Evolutionary conservation across 2,113 vertebrate genomes (phyloP).

Genomic region (Stigmatopora argus): DNA sequence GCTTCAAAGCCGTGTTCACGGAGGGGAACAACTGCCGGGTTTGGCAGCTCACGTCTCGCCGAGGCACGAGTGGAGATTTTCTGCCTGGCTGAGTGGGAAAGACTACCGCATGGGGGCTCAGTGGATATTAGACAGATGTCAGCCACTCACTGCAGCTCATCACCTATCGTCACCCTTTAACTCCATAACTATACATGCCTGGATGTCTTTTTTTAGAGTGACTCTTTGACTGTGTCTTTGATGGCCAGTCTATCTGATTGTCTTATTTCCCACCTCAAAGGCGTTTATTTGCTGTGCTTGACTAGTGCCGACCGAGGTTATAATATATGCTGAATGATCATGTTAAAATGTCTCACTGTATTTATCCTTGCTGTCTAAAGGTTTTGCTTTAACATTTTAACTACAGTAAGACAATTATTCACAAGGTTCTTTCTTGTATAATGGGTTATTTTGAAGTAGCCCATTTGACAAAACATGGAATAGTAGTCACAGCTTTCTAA

Average conservation of each 20-base stretch:
- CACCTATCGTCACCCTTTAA: slow-evolving; percentile 17
- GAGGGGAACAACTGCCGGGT: slow-evolving; percentile 24
- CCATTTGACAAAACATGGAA: no score
- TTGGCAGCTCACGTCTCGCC: slow-evolving; percentile 37
- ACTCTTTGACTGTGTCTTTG: slow-evolving; percentile 1
- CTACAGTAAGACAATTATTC: no score
- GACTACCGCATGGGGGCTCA: slow-evolving; percentile 42
- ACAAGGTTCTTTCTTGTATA: no score
- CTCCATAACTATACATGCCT: slow-evolving; percentile 9
- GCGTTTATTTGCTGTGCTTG: no score
- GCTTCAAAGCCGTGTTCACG: slow-evolving; percentile 38
- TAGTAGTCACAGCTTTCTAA: no score
- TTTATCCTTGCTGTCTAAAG: no score
- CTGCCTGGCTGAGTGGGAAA: slow-evolving; percentile 32
- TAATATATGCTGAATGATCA: no score
- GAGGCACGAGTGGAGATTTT: slow-evolving; percentile 46
- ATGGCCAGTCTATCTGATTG: background rate
- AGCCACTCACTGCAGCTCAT: slow-evolving; percentile 42
- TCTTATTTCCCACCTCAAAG: no score
- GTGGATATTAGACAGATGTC: slow-evolving; percentile 34
- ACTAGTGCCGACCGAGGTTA: no score
- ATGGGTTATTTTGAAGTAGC: no score
- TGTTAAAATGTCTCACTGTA: no score
- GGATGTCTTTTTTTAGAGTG: background rate
- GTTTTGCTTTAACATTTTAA: no score